phyloP scores from a whole-genome alignment of 2,888 invertebrate genomes.

The Mantis religiosa region DNA sequence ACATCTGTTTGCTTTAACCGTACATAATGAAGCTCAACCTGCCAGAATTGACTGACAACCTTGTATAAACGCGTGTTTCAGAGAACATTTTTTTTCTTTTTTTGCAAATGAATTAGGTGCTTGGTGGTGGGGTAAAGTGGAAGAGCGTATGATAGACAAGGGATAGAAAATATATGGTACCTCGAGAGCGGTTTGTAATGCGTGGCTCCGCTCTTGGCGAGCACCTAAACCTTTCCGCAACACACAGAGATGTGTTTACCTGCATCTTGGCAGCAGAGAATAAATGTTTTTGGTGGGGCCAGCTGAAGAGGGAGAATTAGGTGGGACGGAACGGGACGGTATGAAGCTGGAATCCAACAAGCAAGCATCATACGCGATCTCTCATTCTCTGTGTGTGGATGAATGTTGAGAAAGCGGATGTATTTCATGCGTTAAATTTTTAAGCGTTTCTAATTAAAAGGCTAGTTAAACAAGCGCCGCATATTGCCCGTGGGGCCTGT shows the following conservation, averaged over 20 bases:
- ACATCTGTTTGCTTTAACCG: background rate
- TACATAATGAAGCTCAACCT: background rate
- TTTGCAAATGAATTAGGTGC: background rate
- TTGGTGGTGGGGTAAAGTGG: background rate
- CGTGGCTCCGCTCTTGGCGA: background rate
- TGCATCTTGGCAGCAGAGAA: conserved; percentile 14
- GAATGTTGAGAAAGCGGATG: conserved; percentile 36
- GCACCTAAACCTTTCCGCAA: background rate
- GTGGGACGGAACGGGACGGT: background rate
- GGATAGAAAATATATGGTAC: background rate
- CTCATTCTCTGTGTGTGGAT: background rate
- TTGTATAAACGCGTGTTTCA: background rate
- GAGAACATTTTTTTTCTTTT: background rate
- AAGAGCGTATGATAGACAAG: background rate
- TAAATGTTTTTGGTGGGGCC: conserved; percentile 1
- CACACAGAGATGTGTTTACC: background rate
- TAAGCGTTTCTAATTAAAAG: conserved; percentile 49
- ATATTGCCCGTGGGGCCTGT: conserved; percentile 10
- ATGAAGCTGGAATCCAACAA: background rate
- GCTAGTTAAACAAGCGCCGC: conserved; percentile 45
- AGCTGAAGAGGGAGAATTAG: background rate
- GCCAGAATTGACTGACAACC: background rate
- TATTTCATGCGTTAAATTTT: conserved; percentile 46
- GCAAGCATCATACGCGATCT: background rate
- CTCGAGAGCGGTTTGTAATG: background rate